phyloP scores from a whole-genome alignment of 2,113 vertebrate genomes.

The Aptenodytes forsteri region DNA sequence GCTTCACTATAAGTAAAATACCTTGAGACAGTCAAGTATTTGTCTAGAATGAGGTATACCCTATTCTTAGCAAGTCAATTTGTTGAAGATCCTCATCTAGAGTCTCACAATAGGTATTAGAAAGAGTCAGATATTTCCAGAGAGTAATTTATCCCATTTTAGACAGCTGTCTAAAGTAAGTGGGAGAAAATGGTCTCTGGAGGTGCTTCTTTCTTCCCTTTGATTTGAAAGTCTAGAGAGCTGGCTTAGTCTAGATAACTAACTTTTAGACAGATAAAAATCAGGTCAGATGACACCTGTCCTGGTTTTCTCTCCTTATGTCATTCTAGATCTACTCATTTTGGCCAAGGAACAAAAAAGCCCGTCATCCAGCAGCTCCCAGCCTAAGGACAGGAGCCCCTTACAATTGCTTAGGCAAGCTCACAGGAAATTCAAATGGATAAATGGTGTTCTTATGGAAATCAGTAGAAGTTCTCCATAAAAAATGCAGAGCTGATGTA shows the following conservation, averaged over 20 bases:
- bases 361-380: background rate
- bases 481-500: background rate
- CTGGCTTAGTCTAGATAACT: background rate
- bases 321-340: background rate
- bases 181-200: background rate
- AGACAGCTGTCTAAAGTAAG: conserved; percentile 17
- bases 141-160: background rate
- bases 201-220: background rate
- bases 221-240: background rate
- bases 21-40: background rate
- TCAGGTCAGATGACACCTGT: background rate
- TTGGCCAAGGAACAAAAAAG: background rate
- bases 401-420: background rate
- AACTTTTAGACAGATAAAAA: background rate
- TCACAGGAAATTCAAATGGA: background rate
- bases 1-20: background rate
- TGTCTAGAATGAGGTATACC: background rate
- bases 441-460: background rate
- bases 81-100: background rate
- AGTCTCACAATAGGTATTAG: background rate
- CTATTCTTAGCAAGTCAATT: background rate
- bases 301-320: background rate
- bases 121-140: background rate
- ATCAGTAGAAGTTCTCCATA: background rate
- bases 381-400: background rate